Conservation (phyloP, 2,113 vertebrate genomes). For the Columba livia region DNA sequence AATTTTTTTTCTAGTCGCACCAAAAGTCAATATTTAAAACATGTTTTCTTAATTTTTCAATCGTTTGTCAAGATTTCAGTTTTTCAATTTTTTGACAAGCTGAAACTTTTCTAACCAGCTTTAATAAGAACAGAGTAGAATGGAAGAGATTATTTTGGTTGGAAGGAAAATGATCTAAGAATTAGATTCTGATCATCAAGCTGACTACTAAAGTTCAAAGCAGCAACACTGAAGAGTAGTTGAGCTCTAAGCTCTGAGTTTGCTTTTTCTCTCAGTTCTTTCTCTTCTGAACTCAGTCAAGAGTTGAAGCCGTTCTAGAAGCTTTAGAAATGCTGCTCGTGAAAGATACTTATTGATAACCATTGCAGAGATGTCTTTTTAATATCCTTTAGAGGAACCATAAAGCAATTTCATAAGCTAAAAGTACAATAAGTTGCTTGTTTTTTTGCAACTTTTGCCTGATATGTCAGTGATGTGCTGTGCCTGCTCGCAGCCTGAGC, state of each 20-base stretch:
- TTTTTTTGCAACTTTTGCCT: constrained; percentile 14
- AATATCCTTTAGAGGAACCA: constrained; percentile 32
- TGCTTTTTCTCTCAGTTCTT: not conserved
- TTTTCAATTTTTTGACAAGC: not conserved
- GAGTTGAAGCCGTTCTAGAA: not conserved
- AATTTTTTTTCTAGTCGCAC: not conserved
- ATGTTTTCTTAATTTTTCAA: not conserved
- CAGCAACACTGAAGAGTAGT: not conserved
- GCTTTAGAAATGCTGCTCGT: constrained; percentile 26
- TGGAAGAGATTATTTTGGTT: not conserved
- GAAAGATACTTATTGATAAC: constrained; percentile 47
- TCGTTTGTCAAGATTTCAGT: not conserved
- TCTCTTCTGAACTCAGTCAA: not conserved
- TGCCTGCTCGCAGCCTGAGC: not conserved
- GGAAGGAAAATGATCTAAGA: not conserved
- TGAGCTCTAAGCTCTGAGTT: not conserved
- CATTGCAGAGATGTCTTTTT: constrained; percentile 15
- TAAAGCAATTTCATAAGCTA: not conserved
- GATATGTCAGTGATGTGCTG: constrained; percentile 43
- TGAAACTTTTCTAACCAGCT: not conserved
- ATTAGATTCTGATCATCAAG: not conserved
- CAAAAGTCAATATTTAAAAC: not conserved
- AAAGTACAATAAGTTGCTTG: constrained; percentile 20
- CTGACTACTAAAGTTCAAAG: not conserved
- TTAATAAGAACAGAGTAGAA: not conserved